phyloP scores from a whole-genome alignment of 2,888 invertebrate genomes.

The Azorinus chamasolen region DNA sequence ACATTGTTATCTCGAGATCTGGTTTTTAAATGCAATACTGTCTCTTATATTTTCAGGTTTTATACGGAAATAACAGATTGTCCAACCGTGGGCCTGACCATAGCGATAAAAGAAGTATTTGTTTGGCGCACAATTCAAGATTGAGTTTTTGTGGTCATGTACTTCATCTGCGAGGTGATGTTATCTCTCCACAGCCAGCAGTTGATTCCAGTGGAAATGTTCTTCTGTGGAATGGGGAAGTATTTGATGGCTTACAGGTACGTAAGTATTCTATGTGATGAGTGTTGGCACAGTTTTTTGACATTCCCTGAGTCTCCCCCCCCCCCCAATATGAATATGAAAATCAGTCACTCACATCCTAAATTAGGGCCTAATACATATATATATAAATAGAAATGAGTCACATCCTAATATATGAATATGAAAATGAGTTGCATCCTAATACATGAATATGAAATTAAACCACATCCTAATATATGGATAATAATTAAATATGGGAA shows the following conservation, averaged over 20 bases:
- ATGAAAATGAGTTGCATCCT: too few relatives aligned
- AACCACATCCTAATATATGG: too few relatives aligned
- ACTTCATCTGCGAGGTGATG: conserved; percentile 94
- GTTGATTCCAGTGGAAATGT: conserved; percentile 88
- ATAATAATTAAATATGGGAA: too few relatives aligned
- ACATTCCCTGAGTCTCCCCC: too few relatives aligned
- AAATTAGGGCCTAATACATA: too few relatives aligned
- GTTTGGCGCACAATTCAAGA: conserved; percentile 12
- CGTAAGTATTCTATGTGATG: conserved; percentile 12
- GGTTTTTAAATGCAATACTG: too few relatives aligned
- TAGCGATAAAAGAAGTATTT: conserved; percentile 4
- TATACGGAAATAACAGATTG: conserved; percentile 30
- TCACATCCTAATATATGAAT: too few relatives aligned
- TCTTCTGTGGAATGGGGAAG: conserved; percentile 96
- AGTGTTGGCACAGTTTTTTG: not conserved
- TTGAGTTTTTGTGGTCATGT: conserved; percentile 87
- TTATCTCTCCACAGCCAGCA: conserved; percentile 90
- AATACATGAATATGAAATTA: too few relatives aligned
- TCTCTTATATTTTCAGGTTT: not conserved
- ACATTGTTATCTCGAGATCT: too few relatives aligned
- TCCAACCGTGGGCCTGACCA: conserved; percentile 65
- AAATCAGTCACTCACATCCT: too few relatives aligned
- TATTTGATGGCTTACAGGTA: conserved; percentile 89
- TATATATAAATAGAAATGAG: too few relatives aligned
- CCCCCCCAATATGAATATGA: too few relatives aligned